A percentile compares a stretch with the other conserved stretches of the same genome.
phyloP scores from a whole-genome alignment of 2,888 invertebrate species.

The Cryptosula pallasiana region DNA sequence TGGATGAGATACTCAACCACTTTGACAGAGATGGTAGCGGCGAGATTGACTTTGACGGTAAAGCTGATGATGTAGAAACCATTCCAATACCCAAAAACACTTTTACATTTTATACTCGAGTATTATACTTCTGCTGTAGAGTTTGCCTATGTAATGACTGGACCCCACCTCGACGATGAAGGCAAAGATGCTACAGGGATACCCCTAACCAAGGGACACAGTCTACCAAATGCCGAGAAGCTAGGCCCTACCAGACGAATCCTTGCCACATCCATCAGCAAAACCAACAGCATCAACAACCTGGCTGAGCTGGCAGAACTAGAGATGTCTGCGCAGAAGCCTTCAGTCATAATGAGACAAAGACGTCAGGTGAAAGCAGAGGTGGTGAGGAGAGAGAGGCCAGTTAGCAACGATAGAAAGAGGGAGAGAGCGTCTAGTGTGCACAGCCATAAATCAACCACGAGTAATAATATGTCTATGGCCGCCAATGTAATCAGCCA shows the following conservation, averaged over 20 bases:
- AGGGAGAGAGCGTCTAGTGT: too few species aligned
- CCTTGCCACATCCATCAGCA: neutral
- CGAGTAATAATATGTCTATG: too few species aligned
- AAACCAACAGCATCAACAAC: neutral
- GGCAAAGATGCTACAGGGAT: neutral
- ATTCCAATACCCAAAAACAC: too few species aligned
- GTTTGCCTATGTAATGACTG: slow-evolving; percentile 22
- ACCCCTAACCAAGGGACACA: neutral
- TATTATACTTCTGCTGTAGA: neutral
- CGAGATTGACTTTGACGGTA: slow-evolving; percentile 21
- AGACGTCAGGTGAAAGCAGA: neutral
- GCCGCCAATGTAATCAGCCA: too few species aligned
- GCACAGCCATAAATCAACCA: too few species aligned
- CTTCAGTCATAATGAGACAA: neutral
- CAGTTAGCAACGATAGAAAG: too few species aligned
- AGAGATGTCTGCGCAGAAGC: neutral
- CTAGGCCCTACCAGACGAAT: neutral
- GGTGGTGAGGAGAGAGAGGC: too few species aligned
- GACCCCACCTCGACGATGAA: slow-evolving; percentile 13
- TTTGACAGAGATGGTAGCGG: slow-evolving; percentile 20
- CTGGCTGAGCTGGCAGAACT: neutral
- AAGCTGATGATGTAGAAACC: too few species aligned
- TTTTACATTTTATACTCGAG: too few species aligned
- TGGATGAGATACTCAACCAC: neutral
- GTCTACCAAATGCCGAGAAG: neutral